Percentiles rank a stretch among this genome's conserved stretches.
Conservation (phyloP, 2,113 vertebrate genomes). For the Fregetta grallaria region DNA sequence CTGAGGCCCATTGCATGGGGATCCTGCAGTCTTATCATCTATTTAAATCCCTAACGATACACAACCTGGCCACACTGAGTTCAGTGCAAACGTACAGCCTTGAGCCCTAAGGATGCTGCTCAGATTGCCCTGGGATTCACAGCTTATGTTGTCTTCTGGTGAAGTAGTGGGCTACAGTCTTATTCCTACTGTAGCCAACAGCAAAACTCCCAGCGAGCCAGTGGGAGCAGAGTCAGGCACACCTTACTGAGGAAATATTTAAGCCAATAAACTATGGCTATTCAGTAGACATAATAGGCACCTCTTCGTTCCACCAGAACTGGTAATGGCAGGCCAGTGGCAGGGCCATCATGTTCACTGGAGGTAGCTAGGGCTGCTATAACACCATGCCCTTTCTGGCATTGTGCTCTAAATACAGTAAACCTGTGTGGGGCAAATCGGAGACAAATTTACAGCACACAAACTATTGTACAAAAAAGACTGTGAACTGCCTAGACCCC, state of each 20-base stretch:
- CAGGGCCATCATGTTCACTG: not conserved
- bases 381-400: not conserved
- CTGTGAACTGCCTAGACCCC: not conserved
- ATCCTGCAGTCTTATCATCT: not conserved
- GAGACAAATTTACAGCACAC: not conserved
- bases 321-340: not conserved
- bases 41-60: not conserved
- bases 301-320: not conserved
- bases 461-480: not conserved
- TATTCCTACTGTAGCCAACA: not conserved
- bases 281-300: rapidly evolving
- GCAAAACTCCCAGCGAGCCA: not conserved
- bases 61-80: not conserved
- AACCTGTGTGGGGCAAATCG: not conserved
- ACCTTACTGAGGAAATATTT: not conserved
- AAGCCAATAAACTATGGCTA: not conserved
- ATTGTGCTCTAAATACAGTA: not conserved
- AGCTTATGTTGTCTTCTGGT: not conserved
- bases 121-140: not conserved
- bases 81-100: not conserved
- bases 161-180: not conserved
- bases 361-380: not conserved
- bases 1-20: not conserved
- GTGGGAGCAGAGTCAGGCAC: not conserved
- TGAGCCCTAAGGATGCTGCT: not conserved